A percentile compares a stretch with the other conserved stretches of the same genome.
phyloP scores from a whole-genome alignment of 2,113 vertebrate genomes.

The Climacteris rufus region DNA sequence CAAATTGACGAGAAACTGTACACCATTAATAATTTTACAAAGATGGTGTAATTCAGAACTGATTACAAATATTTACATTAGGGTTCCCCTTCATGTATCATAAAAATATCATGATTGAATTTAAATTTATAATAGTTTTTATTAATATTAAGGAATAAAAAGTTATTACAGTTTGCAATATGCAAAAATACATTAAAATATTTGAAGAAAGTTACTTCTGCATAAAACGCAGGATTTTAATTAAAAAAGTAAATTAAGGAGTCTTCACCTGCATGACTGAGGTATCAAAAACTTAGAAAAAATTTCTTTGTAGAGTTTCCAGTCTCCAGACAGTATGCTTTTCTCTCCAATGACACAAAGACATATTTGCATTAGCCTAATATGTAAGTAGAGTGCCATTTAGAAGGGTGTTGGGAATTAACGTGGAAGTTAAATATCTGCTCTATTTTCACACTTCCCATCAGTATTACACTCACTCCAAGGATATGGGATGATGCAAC shows the following conservation, averaged over 20 bases:
- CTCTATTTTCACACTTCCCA: neutral
- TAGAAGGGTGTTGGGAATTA: neutral
- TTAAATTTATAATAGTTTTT: neutral
- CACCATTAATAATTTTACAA: neutral
- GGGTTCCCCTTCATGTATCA: neutral
- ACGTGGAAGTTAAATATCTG: neutral
- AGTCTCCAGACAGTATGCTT: neutral
- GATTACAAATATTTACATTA: neutral
- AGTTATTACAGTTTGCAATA: neutral
- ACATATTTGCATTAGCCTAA: neutral
- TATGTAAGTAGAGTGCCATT: neutral
- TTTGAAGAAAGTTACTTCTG: neutral
- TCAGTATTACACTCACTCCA: neutral
- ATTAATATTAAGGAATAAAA: neutral
- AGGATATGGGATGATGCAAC: neutral
- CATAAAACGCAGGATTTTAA: neutral
- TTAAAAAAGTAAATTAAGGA: neutral
- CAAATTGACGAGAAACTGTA: neutral
- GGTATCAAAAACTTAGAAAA: neutral
- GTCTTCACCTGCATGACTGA: neutral
- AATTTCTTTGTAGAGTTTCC: neutral
- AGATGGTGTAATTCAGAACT: neutral
- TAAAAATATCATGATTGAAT: neutral
- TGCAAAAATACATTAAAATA: neutral
- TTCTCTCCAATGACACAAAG: neutral